Evolutionary conservation across 2,113 vertebrate genomes (phyloP), one percentile per base, ranked within the genome.

Genomic region (Halichoeres trimaculatus): DNA sequence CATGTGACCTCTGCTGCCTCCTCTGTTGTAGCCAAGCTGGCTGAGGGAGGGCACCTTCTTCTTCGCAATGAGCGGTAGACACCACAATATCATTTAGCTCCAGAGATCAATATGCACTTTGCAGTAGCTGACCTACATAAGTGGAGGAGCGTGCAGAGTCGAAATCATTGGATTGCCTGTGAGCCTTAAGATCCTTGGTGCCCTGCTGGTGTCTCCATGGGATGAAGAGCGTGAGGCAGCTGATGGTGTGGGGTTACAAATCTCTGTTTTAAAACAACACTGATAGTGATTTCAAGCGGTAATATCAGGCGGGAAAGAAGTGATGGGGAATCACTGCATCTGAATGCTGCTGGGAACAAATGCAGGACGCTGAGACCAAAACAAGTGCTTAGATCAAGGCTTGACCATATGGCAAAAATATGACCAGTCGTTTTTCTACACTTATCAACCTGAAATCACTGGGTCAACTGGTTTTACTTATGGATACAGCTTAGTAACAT

Each of bases 61-160:
- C 85, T 89, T 61, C 57, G 78, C 84, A 68, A 70, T 66, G 79
- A 83, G 81, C 62, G 76, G 81, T 23, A 86, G 77, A 91, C 88
- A 78, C 74, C 83, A 89, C 86, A 90, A 87, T 92, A 90, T 90
- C 81, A 88, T 87, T 83, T 91, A 73, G 85, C 88, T 80, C 40
- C 59, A 57, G 57, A 84, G 88, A 93, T 92, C 91, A 88, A 93
- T 92, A 91, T 80, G 73, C 80, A 88, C 90, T 90, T 85, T 86
- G 74, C 86, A 86, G 77, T 58, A 76, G 85, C 80, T 86, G 89
- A 89, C 90, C 88, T 89, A 88, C 78, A 89, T 84, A 81, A 84
- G 83, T 71, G 76, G 84, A 86, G 54, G 66, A 84, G 69, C 30
- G 41, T 54, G 70, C 80, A 65, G 63, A 53, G 66, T 63, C 48